Evolutionary conservation across 2,113 vertebrate species (phyloP), one percentile per base, ranked within the genome.

Genomic region (Vulpes ferrilata): DNA sequence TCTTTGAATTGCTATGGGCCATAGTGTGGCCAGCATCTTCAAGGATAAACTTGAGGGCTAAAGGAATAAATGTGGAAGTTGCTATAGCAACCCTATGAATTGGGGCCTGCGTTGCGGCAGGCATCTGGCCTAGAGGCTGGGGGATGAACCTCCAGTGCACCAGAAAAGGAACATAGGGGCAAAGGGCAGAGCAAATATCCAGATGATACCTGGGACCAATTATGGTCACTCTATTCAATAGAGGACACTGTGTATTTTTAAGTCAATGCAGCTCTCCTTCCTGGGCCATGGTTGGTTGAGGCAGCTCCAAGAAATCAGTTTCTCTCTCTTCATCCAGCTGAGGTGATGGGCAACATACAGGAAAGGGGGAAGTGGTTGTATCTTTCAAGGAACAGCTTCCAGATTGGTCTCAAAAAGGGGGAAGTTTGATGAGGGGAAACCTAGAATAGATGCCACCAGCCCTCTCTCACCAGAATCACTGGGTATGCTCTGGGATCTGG

Each of bases 191-290:
- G 20, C n/a, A 25, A 60, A 53, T 32, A 78, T 51, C 4, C 12
- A 32, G 20, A 32, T 57, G 64, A 81, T 22, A 59, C 99, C 99
- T 99, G 98, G 99, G 98, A 91, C 99, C 98, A 84, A 98, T 99
- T 95, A 98, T 99, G 98, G 99, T 99, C 98, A 99, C 99, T 97
- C 99, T 99, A 96, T 99, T 99, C 98, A 99, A 96, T 97, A 96
- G 98, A 95, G 48, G 99, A 99, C 69, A 99, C 97, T 99, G 83
- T 99, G 98, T 67, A 99, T 98, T 98, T 99, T 98, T 97, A 98
- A 98, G 88, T 99, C 99, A 96, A 99, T 92, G 96, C 99, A 99
- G 11, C 97, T 99, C 98, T 99, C 97, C 97, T 99, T 99, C 96
- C 98, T 98, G 67, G 89, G 69, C 38, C 22, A 4, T 25, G 19